phyloP scores from a whole-genome alignment of 2,888 invertebrate species.

The Catocala sponsa region DNA sequence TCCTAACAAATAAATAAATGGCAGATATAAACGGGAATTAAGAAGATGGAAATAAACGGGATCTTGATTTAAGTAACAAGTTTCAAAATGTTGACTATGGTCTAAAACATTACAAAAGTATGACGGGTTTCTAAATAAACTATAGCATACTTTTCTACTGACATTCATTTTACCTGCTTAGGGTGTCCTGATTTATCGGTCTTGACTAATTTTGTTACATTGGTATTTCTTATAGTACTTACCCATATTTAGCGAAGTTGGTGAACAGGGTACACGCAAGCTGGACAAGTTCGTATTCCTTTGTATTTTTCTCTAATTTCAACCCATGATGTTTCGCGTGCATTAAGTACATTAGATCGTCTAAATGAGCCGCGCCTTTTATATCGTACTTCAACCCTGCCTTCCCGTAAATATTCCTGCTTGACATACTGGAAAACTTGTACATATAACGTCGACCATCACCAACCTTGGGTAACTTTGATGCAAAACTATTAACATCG shows the following conservation, averaged over 20 bases:
- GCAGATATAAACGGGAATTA: too few relatives aligned
- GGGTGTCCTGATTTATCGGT: too few relatives aligned
- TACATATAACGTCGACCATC: constrained; percentile 35
- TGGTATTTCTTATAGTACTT: constrained; percentile 37
- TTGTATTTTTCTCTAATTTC: constrained; percentile 56
- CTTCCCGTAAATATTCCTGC: constrained; percentile 60
- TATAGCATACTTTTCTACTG: too few relatives aligned
- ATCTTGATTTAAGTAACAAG: too few relatives aligned
- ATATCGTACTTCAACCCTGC: constrained; percentile 58
- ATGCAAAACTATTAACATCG: constrained; percentile 45
- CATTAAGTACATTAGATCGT: constrained; percentile 72
- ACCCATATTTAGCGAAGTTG: constrained; percentile 76
- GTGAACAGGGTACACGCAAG: constrained; percentile 65
- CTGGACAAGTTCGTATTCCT: constrained; percentile 62
- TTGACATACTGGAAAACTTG: constrained; percentile 59
- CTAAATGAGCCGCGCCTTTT: constrained; percentile 64
- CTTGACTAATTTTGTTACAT: not conserved
- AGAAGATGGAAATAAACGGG: too few relatives aligned
- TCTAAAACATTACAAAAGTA: too few relatives aligned
- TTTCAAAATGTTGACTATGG: too few relatives aligned
- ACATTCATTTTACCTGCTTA: too few relatives aligned
- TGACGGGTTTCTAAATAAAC: too few relatives aligned
- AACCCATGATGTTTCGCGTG: constrained; percentile 57
- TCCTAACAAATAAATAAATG: too few relatives aligned
- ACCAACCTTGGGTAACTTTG: constrained; percentile 29